phyloP scores from a whole-genome alignment of 2,888 invertebrate species.

The Schizaphis graminum region DNA sequence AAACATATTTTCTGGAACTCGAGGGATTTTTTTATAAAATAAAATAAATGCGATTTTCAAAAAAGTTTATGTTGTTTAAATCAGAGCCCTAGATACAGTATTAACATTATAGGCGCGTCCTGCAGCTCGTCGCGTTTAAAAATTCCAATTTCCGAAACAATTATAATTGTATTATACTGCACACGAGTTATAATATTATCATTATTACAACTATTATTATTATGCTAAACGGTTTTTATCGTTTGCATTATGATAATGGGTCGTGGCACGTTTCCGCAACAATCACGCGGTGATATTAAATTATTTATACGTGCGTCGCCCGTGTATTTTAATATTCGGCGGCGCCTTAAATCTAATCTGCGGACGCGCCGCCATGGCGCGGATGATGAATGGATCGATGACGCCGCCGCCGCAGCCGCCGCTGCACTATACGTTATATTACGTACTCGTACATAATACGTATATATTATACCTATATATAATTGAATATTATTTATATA shows the following conservation, averaged over 20 bases:
- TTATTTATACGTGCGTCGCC: not conserved
- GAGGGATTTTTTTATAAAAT: not conserved
- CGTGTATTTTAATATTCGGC: constrained; percentile 19
- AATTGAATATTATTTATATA: not conserved
- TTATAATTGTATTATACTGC: not conserved
- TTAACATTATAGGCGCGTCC: not conserved
- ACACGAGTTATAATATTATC: not conserved
- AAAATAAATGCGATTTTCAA: not conserved
- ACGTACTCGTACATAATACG: not conserved
- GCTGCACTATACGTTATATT: not conserved
- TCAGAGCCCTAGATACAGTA: no score
- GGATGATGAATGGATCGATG: constrained; percentile 42
- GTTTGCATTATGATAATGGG: not conserved
- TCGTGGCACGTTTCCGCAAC: not conserved
- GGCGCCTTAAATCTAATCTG: constrained; percentile 32
- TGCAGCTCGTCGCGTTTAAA: not conserved
- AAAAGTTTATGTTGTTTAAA: not conserved
- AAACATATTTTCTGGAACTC: not conserved
- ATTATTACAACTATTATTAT: not conserved
- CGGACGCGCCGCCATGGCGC: constrained; percentile 36
- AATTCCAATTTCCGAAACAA: not conserved
- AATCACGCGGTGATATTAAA: not conserved
- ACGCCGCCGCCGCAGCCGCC: not conserved
- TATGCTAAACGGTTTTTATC: constrained; percentile 17
- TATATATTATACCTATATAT: not conserved